A percentile compares a stretch with the other conserved stretches of the same genome.
Conservation (phyloP, 2,797 vertebrate genomes). For the Odontamblyopus lacepedii region DNA sequence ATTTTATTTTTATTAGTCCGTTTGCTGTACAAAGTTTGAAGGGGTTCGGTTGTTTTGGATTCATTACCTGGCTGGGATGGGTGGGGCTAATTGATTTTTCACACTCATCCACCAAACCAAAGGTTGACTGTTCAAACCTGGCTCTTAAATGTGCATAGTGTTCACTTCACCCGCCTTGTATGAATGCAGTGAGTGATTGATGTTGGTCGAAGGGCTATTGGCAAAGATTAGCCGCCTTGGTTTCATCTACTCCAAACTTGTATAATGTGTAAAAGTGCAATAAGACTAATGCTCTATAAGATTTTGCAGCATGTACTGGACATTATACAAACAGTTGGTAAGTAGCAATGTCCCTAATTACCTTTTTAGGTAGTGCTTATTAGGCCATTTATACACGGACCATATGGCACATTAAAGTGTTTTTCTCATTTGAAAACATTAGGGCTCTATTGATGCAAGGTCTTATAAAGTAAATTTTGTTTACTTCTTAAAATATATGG, state of each 20-base stretch:
- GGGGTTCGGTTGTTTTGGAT: neutral
- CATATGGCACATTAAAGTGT: neutral
- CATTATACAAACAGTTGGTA: neutral
- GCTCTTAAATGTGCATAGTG: too few relatives aligned
- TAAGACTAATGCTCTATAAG: neutral
- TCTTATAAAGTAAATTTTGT: neutral
- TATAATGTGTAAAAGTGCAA: neutral
- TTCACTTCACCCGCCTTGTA: too few relatives aligned
- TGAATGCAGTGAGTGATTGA: too few relatives aligned
- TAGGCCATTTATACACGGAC: slow-evolving; percentile 1
- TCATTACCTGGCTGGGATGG: neutral
- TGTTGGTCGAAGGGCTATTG: too few relatives aligned
- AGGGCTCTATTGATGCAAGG: neutral
- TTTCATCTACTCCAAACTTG: too few relatives aligned
- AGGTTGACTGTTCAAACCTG: too few relatives aligned
- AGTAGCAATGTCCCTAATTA: neutral
- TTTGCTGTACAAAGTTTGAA: neutral
- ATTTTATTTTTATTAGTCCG: neutral
- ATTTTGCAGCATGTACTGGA: neutral
- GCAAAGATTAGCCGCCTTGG: too few relatives aligned
- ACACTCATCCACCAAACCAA: too few relatives aligned
- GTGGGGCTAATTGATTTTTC: too few relatives aligned
- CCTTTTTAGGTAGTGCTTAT: neutral
- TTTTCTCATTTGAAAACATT: neutral
- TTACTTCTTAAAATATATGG: neutral